phyloP scores from a whole-genome alignment of 2,113 vertebrate species.

The Gobius niger region DNA sequence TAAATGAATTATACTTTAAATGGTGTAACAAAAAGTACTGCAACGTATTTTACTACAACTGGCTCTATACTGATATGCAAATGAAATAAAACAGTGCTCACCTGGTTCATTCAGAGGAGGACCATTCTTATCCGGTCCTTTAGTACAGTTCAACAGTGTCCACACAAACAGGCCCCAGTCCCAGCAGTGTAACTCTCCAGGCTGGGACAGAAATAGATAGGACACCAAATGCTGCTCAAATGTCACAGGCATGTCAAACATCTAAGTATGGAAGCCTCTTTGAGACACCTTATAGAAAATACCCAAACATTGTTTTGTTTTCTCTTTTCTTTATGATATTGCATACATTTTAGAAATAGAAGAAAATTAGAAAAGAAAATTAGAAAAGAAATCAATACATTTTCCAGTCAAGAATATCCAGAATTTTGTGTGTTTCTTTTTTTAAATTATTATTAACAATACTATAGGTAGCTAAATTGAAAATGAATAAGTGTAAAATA shows the following conservation, averaged over 20 bases:
- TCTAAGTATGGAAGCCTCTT: background rate
- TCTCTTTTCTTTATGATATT: no score
- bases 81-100: conserved; percentile 27
- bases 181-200: conserved; percentile 40
- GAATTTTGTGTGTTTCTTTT: no score
- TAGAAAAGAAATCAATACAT: no score
- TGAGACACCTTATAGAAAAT: background rate
- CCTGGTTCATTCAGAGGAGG: conserved; percentile 48
- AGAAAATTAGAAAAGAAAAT: no score
- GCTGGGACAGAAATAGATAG: conserved; percentile 83
- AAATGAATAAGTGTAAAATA: no score
- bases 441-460: no score
- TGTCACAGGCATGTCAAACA: conserved; percentile 36
- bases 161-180: background rate
- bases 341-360: no score
- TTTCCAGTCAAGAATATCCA: no score
- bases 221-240: conserved; percentile 60
- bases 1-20: background rate
- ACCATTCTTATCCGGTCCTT: conserved; percentile 36
- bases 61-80: background rate
- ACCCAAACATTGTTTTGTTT: background rate
- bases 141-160: conserved; percentile 44
- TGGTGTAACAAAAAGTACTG: no score
- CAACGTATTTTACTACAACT: background rate
- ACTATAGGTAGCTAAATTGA: no score